phyloP scores from a whole-genome alignment of 1,140 invertebrate species.

The Drosophila pandora region DNA sequence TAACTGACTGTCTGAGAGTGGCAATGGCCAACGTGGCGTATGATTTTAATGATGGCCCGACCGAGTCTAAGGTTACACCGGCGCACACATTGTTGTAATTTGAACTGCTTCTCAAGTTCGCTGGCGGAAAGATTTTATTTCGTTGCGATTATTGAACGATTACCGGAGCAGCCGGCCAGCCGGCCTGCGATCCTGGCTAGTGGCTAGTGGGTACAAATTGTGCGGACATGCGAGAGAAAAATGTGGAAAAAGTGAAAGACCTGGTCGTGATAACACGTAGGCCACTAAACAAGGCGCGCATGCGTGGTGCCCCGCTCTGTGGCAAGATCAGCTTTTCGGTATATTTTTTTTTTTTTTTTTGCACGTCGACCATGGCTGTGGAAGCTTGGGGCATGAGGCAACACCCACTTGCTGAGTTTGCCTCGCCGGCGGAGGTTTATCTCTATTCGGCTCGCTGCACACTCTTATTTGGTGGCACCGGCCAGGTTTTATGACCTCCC shows the following conservation, averaged over 20 bases:
- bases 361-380: conserved; percentile 24
- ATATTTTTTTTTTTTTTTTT: conserved; percentile 4
- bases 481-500: conserved; percentile 74
- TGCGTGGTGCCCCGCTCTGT: conserved; percentile 58
- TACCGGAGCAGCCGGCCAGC: conserved; percentile 13
- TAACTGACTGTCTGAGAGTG: conserved; percentile 7
- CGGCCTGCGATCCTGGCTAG: conserved; percentile 4
- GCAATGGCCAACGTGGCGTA: conserved; percentile 58
- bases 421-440: conserved; percentile 33
- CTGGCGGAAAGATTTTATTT: conserved; percentile 38
- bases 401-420: conserved; percentile 60
- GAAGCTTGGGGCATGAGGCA: conserved; percentile 44
- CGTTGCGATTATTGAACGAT: conserved; percentile 53
- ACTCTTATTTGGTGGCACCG: conserved; percentile 68
- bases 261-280: conserved; percentile 77
- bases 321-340: conserved; percentile 31
- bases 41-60: conserved; percentile 58
- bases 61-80: conserved; percentile 70
- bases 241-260: conserved; percentile 56
- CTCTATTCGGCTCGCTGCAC: conserved; percentile 39
- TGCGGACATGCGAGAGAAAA: conserved; percentile 41
- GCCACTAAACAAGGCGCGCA: conserved; percentile 61
- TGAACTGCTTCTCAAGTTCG: conserved; percentile 64
- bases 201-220: conserved; percentile 44
- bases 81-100: conserved; percentile 49